Evolutionary conservation across 1,140 invertebrate species (phyloP).

Genomic region (Macrobrachium nipponense): DNA sequence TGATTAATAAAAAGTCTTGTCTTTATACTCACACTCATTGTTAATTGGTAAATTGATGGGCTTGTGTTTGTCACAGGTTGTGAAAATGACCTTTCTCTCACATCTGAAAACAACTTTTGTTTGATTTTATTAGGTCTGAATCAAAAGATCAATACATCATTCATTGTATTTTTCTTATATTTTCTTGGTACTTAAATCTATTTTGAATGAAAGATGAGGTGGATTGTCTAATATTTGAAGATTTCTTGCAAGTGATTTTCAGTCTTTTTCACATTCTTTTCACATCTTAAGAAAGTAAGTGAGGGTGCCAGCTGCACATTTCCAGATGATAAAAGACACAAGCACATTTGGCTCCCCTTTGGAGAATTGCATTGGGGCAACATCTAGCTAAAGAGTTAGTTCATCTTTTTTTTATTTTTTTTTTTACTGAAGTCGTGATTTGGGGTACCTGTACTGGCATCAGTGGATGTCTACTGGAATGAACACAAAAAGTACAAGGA

Average conservation of each 20-base stretch:
- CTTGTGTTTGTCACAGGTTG: slow-evolving; percentile 50
- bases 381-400: too few relatives aligned
- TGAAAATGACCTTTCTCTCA: slow-evolving; percentile 57
- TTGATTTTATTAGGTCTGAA: not conserved
- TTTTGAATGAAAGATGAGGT: slow-evolving; percentile 3
- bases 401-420: too few relatives aligned
- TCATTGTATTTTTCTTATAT: not conserved
- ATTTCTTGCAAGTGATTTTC: not conserved
- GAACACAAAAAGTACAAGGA: too few relatives aligned
- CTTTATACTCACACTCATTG: slow-evolving; percentile 15
- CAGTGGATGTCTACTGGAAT: too few relatives aligned
- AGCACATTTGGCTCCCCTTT: too few relatives aligned
- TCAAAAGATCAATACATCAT: slow-evolving; percentile 3
- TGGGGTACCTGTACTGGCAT: too few relatives aligned
- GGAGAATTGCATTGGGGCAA: too few relatives aligned
- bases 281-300: too few relatives aligned
- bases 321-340: too few relatives aligned
- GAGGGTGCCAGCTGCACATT: too few relatives aligned
- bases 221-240: not conserved
- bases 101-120: slow-evolving; percentile 51
- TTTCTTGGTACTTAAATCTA: slow-evolving; percentile 24
- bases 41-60: slow-evolving; percentile 46
- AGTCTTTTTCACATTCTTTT: too few relatives aligned
- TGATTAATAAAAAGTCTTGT: slow-evolving; percentile 16
- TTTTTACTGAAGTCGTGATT: too few relatives aligned